phyloP scores from a whole-genome alignment of 2,113 vertebrate genomes.

The Chelonoidis abingdonii region DNA sequence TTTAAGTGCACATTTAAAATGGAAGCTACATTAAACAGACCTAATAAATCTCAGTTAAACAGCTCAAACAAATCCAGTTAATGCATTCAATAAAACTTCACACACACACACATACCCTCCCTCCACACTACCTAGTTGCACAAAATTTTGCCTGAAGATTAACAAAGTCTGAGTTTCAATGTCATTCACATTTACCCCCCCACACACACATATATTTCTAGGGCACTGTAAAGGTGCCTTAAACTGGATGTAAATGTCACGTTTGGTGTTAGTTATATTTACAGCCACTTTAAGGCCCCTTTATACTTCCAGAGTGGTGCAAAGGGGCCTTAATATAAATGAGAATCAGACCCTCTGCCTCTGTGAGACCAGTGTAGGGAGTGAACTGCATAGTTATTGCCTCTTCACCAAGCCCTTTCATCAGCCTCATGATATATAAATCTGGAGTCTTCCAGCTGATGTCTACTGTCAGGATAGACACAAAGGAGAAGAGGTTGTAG shows the following conservation, averaged over 20 bases:
- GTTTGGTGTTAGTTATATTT: neutral
- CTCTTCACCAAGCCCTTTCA: neutral
- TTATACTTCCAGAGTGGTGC: neutral
- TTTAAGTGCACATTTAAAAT: neutral
- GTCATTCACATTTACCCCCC: neutral
- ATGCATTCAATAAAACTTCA: neutral
- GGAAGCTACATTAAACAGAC: neutral
- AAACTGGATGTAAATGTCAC: neutral
- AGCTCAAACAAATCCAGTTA: neutral
- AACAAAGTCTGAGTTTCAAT: neutral
- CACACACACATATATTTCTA: neutral
- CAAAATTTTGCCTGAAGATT: neutral
- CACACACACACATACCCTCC: neutral
- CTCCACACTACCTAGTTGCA: neutral
- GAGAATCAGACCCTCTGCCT: neutral
- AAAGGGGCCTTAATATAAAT: neutral
- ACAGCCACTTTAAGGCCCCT: neutral
- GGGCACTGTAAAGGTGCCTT: neutral
- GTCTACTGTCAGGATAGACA: neutral
- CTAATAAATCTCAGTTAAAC: neutral
- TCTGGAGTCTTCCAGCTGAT: neutral
- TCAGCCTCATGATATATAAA: neutral
- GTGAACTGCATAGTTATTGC: neutral
- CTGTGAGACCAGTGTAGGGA: neutral
- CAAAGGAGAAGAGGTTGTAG: neutral